These are phyloP conservation scores for Drosophila borealis DNA, from an alignment of 2,888 invertebrate species.

Conservation along the genomic window DNA sequence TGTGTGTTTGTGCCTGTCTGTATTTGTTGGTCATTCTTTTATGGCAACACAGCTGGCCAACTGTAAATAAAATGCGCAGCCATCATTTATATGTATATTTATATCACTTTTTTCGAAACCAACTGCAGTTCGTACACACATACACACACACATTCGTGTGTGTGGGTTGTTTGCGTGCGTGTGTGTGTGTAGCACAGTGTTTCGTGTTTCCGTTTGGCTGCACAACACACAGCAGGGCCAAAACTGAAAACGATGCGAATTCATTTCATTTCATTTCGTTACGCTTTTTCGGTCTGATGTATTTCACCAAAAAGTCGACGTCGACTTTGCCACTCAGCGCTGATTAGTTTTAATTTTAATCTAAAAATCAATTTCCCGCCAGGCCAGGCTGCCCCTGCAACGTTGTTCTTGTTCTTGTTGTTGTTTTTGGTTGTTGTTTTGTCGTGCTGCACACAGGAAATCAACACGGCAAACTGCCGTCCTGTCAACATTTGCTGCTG, in stretches of 20 bases:
- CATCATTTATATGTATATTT: slow-evolving; percentile 68
- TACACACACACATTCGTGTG: slow-evolving; percentile 3
- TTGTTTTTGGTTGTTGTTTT: slow-evolving; percentile 22
- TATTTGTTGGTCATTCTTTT: slow-evolving; percentile 67
- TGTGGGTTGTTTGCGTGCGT: slow-evolving; percentile 1
- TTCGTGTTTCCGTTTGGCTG: slow-evolving; percentile 76
- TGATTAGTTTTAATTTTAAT: slow-evolving; percentile 83
- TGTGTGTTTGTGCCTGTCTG: slow-evolving; percentile 9
- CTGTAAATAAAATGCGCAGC: slow-evolving; percentile 78
- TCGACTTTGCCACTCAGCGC: slow-evolving; percentile 71
- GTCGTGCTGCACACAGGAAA: slow-evolving; percentile 74
- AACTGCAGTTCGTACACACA: slow-evolving; percentile 44
- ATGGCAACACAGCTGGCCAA: slow-evolving; percentile 54
- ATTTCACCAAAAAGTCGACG: slow-evolving; percentile 59
- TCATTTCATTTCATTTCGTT: slow-evolving; percentile 78
- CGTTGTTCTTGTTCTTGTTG: slow-evolving; percentile 18
- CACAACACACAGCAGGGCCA: slow-evolving; percentile 51
- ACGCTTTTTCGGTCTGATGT: slow-evolving; percentile 80
- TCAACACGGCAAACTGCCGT: slow-evolving; percentile 74
- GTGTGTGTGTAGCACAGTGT: slow-evolving; percentile 45
- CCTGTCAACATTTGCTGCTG: slow-evolving; percentile 48
- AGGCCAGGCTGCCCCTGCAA: slow-evolving; percentile 41
- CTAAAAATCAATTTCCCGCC: slow-evolving; percentile 83
- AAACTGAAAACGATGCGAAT: slow-evolving; percentile 61
- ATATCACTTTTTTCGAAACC: slow-evolving; percentile 41